Evolutionary conservation across 2,113 vertebrate genomes (phyloP).

Genomic region (Tangachromis dhanisi): DNA sequence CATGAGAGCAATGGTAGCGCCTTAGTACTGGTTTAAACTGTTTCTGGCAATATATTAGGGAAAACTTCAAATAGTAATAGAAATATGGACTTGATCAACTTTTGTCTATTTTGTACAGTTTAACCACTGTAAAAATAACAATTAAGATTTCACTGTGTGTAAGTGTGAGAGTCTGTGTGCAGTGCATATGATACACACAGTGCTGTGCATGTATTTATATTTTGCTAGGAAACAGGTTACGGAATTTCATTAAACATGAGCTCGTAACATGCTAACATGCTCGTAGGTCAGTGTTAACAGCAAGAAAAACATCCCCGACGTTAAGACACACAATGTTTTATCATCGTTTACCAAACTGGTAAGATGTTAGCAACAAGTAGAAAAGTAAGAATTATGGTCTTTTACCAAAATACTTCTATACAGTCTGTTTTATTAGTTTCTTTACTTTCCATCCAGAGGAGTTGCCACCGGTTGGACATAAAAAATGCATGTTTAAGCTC

Average conservation of each 20-base stretch:
- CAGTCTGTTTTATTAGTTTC: not conserved
- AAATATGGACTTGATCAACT: rapidly evolving
- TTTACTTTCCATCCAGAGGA: not conserved
- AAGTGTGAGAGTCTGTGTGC: not conserved
- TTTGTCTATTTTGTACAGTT: not conserved
- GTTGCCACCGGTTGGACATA: rapidly evolving
- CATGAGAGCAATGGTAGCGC: not conserved
- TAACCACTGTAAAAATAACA: not conserved
- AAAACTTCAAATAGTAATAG: not conserved
- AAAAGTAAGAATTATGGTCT: not conserved
- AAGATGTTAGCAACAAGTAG: not conserved
- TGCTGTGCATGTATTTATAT: not conserved
- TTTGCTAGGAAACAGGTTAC: not conserved
- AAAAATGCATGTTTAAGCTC: not conserved
- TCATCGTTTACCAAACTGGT: not conserved
- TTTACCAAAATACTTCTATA: not conserved
- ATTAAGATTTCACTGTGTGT: not conserved
- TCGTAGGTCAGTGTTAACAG: not conserved
- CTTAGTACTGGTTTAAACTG: not conserved
- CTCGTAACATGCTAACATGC: not conserved
- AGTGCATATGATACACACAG: not conserved
- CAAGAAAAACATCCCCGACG: not conserved
- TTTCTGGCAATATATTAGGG: not conserved
- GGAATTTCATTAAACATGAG: not conserved
- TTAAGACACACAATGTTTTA: not conserved